Evolutionary conservation across 1,140 invertebrate genomes (phyloP).

Genomic region (Hyphantria cunea): DNA sequence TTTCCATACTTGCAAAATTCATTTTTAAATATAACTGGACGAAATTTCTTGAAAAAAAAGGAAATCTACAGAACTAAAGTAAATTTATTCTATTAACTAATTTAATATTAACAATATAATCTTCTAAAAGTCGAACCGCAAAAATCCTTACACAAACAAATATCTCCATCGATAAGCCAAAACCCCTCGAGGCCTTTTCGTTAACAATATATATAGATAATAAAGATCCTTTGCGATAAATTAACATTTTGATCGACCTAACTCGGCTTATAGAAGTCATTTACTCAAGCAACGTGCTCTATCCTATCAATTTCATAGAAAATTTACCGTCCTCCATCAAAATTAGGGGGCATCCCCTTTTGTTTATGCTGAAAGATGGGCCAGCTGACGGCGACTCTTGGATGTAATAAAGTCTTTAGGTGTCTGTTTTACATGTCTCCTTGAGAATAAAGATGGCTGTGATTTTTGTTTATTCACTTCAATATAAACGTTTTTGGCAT

Average conservation of each 20-base stretch:
- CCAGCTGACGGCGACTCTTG: slow-evolving; percentile 15
- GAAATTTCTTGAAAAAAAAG: no score
- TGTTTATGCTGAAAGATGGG: slow-evolving; percentile 18
- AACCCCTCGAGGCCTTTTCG: slow-evolving; percentile 2
- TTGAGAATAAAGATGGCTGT: slow-evolving; percentile 2
- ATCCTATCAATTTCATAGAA: slow-evolving; percentile 35
- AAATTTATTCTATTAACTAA: no score
- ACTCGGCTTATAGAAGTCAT: slow-evolving; percentile 26
- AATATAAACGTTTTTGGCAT: not conserved
- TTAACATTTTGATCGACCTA: slow-evolving; percentile 36
- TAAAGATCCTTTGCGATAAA: slow-evolving; percentile 35
- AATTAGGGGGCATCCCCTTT: slow-evolving; percentile 26
- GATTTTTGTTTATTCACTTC: not conserved
- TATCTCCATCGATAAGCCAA: no score
- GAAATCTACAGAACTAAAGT: no score
- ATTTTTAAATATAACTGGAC: no score
- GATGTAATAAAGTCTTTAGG: slow-evolving; percentile 23
- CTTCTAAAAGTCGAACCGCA: no score
- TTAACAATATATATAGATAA: slow-evolving; percentile 16
- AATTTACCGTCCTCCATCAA: slow-evolving; percentile 31
- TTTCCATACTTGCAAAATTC: no score
- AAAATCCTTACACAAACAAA: no score
- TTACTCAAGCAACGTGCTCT: slow-evolving; percentile 21
- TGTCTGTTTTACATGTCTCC: slow-evolving; percentile 20
- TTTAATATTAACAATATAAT: no score